Evolutionary conservation across 64 coral and sea anemone genomes (phyloP), one percentile per base, ranked within the genome.

Genomic region (Actinia tenebrosa): DNA sequence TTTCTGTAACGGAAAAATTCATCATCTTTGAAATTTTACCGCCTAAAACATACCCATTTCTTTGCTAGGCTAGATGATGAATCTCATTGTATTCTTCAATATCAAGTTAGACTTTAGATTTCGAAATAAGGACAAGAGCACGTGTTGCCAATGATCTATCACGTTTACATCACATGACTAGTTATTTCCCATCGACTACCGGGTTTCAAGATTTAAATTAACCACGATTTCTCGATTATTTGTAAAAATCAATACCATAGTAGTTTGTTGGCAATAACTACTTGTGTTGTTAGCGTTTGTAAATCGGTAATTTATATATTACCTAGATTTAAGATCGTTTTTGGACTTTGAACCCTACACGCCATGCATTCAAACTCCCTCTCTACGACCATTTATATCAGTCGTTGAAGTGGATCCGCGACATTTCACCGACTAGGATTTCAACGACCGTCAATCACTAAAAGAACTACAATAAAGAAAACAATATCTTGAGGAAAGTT

Each of bases 91-190:
- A 75, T 30, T 27, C 26, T 27, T 30, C 3, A 42, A 10, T 1
- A 71, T 27, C 23, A 27, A 19, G 4, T 71, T 55, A 55, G 5
- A 11, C 53, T 8, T 55, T 11, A 55, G 23, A 71, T 71, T 10
- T 71, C 25, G 7, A 30, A 71, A 71, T 71, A 1, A 30, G 8
- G 69, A 75, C 69, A 26, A 27, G 20, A 27, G 3, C 69, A 75
- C 23, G 27, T 42, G 27, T 42, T 20, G 20, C 2, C 13, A 13
- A 75, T 75, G 69, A 75, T 10, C 69, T 75, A 75, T 75, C 69
- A 75, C 69, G 69, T 75, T 75, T 75, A 13, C 42, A 26, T 75
- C 69, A 75, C 26, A 75, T 75, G 69, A 75, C 69, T 10, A 75
- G 13, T 27, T 42, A 30, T 75, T 75, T 75, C 3, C 26, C n/a